Evolutionary conservation across 2,888 invertebrate genomes (phyloP), one percentile per base, ranked within the genome.

Genomic region (Metellina segmentata): DNA sequence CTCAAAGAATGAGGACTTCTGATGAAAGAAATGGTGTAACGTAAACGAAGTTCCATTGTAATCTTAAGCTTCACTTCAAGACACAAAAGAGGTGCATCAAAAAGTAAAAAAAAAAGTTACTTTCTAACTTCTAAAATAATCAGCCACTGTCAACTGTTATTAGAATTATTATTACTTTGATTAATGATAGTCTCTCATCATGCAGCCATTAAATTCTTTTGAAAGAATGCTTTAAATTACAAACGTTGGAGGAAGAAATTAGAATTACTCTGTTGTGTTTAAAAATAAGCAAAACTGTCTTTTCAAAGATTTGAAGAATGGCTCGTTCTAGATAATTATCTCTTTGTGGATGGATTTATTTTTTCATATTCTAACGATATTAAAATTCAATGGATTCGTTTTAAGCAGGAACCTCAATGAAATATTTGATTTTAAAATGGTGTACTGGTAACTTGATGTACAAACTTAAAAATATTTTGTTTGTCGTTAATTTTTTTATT

Each of bases 271-370:
- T 34, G 34, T 34, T 34, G 34, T 34, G 34, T 4, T 77, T 51
- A 77, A 77, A 77, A 77, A 51, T 77, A n/a, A 77, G 49, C 51
- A n/a, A 49, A 77, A 77, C n/a, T 51, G 51, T n/a, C 13, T n/a
- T 16, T 51, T 49, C 13, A 77, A 77, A 77, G 77, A 77, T 51
- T n/a, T 77, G 51, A 51, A 77, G n/a, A 51, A 51, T 49, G n/a
- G 51, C n/a, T 6, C 77, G 6, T 51, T 77, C 34, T 34, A n/a
- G 11, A 77, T 8, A 75, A 75, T 75, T 75, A 75, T 48, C 13
- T 16, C 51, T 16, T n/a, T 6, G 8, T 20, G 19, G 20, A 74
- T 11, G 34, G 34, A 34, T 34, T 34, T 2, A 34, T 34, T 34
- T 34, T 34, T 34, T 34, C 34, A 34, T 34, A 4, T 2, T 34